These are phyloP conservation scores for Aspidiotus rigidus DNA, from an alignment of 2,888 invertebrate genomes.

Conservation along the genomic window DNA sequence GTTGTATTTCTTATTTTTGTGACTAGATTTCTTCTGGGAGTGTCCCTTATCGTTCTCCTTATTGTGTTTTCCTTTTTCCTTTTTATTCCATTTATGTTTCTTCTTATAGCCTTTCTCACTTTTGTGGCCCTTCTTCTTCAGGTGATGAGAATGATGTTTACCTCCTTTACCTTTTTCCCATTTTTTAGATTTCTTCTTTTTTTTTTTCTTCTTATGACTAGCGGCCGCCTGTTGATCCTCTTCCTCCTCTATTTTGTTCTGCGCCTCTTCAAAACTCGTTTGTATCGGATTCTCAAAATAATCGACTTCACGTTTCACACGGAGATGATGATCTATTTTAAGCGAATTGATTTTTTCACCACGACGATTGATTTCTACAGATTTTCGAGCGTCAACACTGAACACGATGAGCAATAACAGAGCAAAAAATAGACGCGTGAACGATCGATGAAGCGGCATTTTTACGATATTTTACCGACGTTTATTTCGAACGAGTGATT, in stretches of 20 bases:
- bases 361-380: background rate
- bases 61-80: conserved; percentile 64
- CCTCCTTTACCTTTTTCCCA: conserved; percentile 54
- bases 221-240: conserved; percentile 39
- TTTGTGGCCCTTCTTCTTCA: conserved; percentile 63
- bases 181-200: conserved; percentile 35
- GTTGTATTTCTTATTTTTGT: conserved; percentile 57
- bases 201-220: conserved; percentile 44
- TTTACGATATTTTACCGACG: conserved; percentile 23
- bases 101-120: conserved; percentile 70
- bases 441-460: conserved; percentile 16
- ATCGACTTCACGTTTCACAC: conserved; percentile 42
- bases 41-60: conserved; percentile 66
- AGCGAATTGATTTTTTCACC: conserved; percentile 36
- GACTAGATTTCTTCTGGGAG: conserved; percentile 55
- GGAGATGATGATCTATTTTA: conserved; percentile 42
- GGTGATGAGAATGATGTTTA: conserved; percentile 58
- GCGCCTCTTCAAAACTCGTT: no score
- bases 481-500: conserved; percentile 5
- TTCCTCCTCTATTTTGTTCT: background rate
- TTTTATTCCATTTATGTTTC: conserved; percentile 67
- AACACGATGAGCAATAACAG: conserved; percentile 14
- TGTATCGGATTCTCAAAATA: conserved; percentile 15
- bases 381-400: conserved; percentile 12
- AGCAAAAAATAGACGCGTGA: conserved; percentile 6